These are phyloP conservation scores for Peromyscus californicus DNA, from an alignment of 2,113 vertebrate genomes.

Conservation along the genomic window DNA sequence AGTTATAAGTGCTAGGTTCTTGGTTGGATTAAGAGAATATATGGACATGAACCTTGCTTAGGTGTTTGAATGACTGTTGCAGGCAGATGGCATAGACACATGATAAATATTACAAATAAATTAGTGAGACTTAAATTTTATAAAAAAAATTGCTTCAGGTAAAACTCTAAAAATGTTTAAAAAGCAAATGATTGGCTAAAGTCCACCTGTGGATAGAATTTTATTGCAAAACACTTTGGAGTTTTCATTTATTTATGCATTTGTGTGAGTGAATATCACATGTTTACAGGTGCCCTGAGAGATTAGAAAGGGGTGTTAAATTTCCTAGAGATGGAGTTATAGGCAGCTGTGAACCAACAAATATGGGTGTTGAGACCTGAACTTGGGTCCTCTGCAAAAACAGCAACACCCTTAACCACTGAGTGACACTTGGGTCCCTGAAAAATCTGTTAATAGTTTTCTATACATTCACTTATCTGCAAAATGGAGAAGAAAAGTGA, in stretches of 20 bases:
- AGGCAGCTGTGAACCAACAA: background rate
- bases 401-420: background rate
- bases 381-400: background rate
- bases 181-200: background rate
- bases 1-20: background rate
- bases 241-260: background rate
- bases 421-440: background rate
- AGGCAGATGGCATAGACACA: background rate
- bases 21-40: conserved; percentile 10
- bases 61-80: conserved; percentile 5
- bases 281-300: too few species aligned
- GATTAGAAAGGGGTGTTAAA: background rate
- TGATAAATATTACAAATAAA: background rate
- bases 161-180: background rate
- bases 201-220: background rate
- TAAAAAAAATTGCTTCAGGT: background rate
- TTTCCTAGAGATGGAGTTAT: background rate
- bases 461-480: background rate
- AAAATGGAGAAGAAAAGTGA: conserved; percentile 7
- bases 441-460: conserved; percentile 10
- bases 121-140: background rate
- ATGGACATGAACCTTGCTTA: background rate
- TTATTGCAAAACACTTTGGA: background rate
- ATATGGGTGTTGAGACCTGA: background rate
- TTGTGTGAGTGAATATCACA: background rate